These are phyloP conservation scores for Silurus lanzhouensis DNA, from an alignment of 2,797 vertebrate species.

Conservation along the genomic window DNA sequence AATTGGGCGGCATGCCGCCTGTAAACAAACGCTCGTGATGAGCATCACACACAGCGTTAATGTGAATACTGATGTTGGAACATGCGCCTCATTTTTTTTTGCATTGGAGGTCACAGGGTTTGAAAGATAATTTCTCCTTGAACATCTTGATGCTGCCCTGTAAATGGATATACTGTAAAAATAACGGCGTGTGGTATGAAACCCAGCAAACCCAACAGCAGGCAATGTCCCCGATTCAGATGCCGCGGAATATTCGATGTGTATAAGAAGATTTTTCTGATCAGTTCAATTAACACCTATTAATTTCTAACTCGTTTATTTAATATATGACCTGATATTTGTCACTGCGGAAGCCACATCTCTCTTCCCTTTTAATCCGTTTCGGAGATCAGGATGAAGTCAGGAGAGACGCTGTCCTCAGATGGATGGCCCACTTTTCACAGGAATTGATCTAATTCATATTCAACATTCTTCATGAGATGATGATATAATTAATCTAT, in stretches of 20 bases:
- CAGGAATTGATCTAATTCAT: conserved; percentile 14
- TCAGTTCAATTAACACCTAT: not conserved
- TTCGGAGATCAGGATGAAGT: not conserved
- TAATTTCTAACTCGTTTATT: not conserved
- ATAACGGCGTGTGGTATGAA: not conserved
- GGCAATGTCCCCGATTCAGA: not conserved
- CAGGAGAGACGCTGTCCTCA: conserved; percentile 6
- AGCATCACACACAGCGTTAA: not conserved
- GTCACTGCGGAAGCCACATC: not conserved
- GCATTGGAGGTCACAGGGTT: not conserved
- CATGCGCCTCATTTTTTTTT: not conserved
- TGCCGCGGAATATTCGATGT: not conserved
- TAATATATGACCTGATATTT: not conserved
- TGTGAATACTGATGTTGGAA: not conserved
- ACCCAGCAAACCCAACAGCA: not conserved
- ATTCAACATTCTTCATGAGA: conserved; percentile 13
- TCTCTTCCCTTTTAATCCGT: not conserved
- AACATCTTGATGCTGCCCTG: not conserved
- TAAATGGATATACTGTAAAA: not conserved
- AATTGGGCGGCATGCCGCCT: conserved; percentile 11
- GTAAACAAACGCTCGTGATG: conserved; percentile 30
- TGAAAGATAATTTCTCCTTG: not conserved
- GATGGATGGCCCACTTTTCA: conserved; percentile 13
- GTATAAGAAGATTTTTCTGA: not conserved
- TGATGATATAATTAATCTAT: conserved; percentile 1